Evolutionary conservation across 2,113 vertebrate species (phyloP), one percentile per base, ranked within the genome.

Genomic region (Edolisoma coerulescens): DNA sequence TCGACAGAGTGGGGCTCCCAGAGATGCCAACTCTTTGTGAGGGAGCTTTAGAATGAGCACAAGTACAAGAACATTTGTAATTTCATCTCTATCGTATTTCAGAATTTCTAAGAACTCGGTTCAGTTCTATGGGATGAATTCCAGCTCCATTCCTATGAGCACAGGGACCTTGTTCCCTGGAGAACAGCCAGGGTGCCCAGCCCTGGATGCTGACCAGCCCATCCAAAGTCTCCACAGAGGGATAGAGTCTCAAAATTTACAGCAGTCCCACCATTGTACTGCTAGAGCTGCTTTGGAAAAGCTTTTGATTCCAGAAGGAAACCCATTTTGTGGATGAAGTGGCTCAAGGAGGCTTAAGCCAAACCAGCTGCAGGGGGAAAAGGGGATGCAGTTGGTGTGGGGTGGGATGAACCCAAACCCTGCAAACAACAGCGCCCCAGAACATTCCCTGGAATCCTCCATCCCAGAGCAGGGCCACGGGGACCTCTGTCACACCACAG

Each of bases 401-500:
- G 67, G 30, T 1, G n/a, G 90, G 79, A 41, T 21, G n/a, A 45
- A 69, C 3, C 54, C 91, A 60, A 60, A n/a, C 45, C 69, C 59
- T 28, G 41, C 32, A 3, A 8, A 4, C 0, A 5, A 2, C 35
- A 79, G 65, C 8, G 3, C 35, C 2, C 0, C 39, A 69, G 74
- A 37, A 39, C 61, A 5, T 5, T 24, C 49, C 89, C 81, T 5
- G 44, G 7, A 49, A 23, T 1, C 1, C 56, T 6, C 59, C 2
- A 3, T 2, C 80, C 78, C 88, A 6, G 84, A 13, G 15, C 57
- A 52, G 2, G 49, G 5, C 0, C 30, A 1, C 1, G 0, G 28
- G 1, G 4, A 22, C 3, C 70, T 3, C 22, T 1, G 35, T 0
- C 52, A 35, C 76, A 13, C 5, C 37, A 2, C 39, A 5, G 28